These are phyloP conservation scores for Cenopis cana DNA, from an alignment of 2,888 invertebrate genomes.

Conservation along the genomic window DNA sequence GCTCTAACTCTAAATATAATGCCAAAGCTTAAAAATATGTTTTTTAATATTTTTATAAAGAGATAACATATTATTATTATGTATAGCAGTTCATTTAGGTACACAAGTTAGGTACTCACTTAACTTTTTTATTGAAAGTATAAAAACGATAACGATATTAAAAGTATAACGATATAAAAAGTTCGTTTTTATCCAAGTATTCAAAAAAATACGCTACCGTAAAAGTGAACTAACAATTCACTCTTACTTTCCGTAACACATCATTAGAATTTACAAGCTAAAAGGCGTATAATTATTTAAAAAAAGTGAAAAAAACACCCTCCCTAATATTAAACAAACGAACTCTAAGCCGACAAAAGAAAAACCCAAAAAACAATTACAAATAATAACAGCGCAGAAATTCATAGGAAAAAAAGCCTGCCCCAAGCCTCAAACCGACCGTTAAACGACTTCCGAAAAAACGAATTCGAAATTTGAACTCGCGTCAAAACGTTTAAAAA, in stretches of 20 bases:
- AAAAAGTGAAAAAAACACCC: slow-evolving; percentile 11
- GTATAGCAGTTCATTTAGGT: too few relatives aligned
- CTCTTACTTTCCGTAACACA: not conserved
- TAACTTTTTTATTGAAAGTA: too few relatives aligned
- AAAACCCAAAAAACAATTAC: slow-evolving; percentile 44
- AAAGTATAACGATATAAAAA: too few relatives aligned
- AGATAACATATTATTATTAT: too few relatives aligned
- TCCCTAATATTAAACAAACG: slow-evolving; percentile 29
- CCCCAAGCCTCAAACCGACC: slow-evolving; percentile 62
- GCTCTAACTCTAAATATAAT: too few relatives aligned
- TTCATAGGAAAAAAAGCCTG: slow-evolving; percentile 55
- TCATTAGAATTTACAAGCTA: not conserved
- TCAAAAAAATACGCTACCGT: too few relatives aligned
- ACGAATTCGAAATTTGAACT: slow-evolving; percentile 53
- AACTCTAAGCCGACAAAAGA: slow-evolving; percentile 40
- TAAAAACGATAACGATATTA: too few relatives aligned
- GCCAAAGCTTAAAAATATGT: too few relatives aligned
- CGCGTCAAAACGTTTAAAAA: slow-evolving; percentile 49
- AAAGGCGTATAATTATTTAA: not conserved
- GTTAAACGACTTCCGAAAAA: slow-evolving; percentile 74
- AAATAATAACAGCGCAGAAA: slow-evolving; percentile 46
- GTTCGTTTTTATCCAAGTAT: too few relatives aligned
- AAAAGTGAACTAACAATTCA: not conserved
- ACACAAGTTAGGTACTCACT: too few relatives aligned
- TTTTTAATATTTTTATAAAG: too few relatives aligned